Evolutionary conservation across 2,888 invertebrate species (phyloP).

Genomic region (Polydrusus pterygomalis): DNA sequence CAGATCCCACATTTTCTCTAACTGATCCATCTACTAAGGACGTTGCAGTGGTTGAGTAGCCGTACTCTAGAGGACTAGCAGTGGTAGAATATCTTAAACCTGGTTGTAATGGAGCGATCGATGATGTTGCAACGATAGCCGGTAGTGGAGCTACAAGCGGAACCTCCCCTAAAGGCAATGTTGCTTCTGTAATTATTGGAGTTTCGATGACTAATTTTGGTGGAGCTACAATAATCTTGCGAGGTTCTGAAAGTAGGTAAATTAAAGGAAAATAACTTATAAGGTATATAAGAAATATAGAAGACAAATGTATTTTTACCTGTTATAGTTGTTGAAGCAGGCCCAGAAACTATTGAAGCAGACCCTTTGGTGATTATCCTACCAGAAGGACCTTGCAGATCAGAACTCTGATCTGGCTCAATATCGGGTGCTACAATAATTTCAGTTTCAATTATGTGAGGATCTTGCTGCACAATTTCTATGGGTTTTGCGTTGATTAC

Average conservation of each 20-base stretch:
- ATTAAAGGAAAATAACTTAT: constrained; percentile 4
- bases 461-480: constrained; percentile 57
- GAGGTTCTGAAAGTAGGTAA: constrained; percentile 33
- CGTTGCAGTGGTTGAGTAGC: constrained; percentile 30
- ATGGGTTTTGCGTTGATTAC: constrained; percentile 47
- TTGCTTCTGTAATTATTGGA: constrained; percentile 18
- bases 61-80: constrained; percentile 29
- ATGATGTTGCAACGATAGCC: constrained; percentile 22
- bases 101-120: constrained; percentile 25
- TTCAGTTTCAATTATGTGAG: constrained; percentile 62
- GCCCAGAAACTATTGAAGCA: constrained; percentile 67
- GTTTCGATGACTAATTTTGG: constrained; percentile 29
- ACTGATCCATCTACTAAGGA: background rate
- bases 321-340: constrained; percentile 68
- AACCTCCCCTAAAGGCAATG: constrained; percentile 15
- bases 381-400: constrained; percentile 67
- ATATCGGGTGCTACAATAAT: constrained; percentile 61
- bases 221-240: constrained; percentile 46
- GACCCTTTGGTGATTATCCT: constrained; percentile 66
- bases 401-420: constrained; percentile 63
- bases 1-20: constrained; percentile 23
- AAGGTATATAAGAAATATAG: background rate
- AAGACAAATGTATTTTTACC: constrained; percentile 58
- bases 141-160: constrained; percentile 1
- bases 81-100: constrained; percentile 31